These are phyloP conservation scores for Hydrotaea cyrtoneurina DNA, from an alignment of 2,888 invertebrate genomes.

Conservation along the genomic window DNA sequence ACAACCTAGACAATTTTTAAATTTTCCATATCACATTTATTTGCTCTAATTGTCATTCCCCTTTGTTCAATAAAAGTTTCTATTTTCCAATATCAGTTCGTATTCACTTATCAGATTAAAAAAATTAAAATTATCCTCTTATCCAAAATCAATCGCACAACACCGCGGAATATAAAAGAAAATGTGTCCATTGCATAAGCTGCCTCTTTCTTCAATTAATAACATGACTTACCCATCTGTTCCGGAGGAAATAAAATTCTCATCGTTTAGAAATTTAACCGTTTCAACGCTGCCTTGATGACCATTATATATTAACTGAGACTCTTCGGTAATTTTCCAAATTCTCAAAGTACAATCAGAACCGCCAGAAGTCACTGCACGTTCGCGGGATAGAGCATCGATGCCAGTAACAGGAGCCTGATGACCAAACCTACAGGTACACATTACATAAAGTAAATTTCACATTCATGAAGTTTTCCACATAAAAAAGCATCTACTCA, in stretches of 20 bases:
- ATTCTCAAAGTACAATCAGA: conserved; percentile 92
- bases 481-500: conserved; percentile 78
- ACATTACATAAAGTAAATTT: neutral
- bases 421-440: conserved; percentile 87
- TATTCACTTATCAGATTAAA: no score
- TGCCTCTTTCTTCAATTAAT: no score
- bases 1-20: no score
- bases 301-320: conserved; percentile 96
- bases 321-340: conserved; percentile 99
- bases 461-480: neutral
- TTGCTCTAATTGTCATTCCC: no score
- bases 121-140: no score
- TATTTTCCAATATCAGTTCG: no score
- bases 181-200: no score
- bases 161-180: no score
- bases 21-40: no score
- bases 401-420: conserved; percentile 92
- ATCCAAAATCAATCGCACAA: no score
- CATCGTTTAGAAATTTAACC: conserved; percentile 94
- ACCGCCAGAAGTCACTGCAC: conserved; percentile 94
- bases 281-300: conserved; percentile 91
- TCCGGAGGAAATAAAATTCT: conserved; percentile 94
- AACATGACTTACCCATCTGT: conserved; percentile 88
- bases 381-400: conserved; percentile 92
- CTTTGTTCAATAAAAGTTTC: no score